Evolutionary conservation across 2,888 invertebrate genomes (phyloP), one percentile per base, ranked within the genome.

Genomic region (Scaptomyza reducta): DNA sequence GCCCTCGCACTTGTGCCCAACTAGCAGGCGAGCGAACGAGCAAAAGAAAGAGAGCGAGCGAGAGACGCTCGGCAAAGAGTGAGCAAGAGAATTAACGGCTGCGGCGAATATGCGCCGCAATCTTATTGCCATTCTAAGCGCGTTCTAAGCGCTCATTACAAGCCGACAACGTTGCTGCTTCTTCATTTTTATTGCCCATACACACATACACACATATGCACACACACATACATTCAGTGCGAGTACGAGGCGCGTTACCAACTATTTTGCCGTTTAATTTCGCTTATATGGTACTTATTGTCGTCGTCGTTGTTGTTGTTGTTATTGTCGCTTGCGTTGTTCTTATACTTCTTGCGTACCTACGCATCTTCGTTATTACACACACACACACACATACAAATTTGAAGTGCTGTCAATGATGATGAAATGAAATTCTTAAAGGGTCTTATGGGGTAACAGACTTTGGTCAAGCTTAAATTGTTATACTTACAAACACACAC

Each of bases 61-160:
- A 16, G 40, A 16, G 40, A 40, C 16, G 16, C 40, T 16, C n/a
- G 6, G 11, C 22, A 22, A n/a, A 35, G 47, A 29, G 47, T 25
- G 38, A 54, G 44, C 33, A 31, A 47, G 51, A 54, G 18, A 10
- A 31, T 10, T 22, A 44, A 31, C 27, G 22, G n/a, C 33, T 42
- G 27, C 29, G 29, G 46, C 62, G 31, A 51, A 58, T 67, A 45
- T 65, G 57, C 16, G 74, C 79, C 55, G 61, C 57, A 82, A 70
- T 84, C 84, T 88, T 88, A 88, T 84, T 84, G 88, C 83, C 86
- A 88, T 88, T 84, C 84, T 84, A 86, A 88, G 80, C 83, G 88
- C 80, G 80, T 86, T 83, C 88, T 87, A 88, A 88, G 87, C 77
- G 66, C 63, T 70, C 70, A 76, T 76, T 76, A 76, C 74, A 77